Conservation (phyloP, 2,888 invertebrate species). For the Sericinus montela region DNA sequence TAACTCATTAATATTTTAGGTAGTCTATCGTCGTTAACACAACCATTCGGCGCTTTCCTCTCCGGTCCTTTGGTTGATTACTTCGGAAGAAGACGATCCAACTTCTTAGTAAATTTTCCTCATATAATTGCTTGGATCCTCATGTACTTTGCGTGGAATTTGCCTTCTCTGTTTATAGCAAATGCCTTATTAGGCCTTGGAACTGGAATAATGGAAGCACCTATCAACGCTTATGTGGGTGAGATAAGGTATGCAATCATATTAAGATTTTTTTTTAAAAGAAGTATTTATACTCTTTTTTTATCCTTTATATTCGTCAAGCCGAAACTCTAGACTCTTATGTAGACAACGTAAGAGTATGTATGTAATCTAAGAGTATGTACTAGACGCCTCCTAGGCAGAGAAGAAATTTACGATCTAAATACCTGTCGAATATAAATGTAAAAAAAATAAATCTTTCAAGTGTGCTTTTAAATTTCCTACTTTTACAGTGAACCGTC, state of each 20-base stretch:
- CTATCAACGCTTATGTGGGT: constrained; percentile 78
- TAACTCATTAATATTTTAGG: no score
- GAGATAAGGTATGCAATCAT: constrained; percentile 73
- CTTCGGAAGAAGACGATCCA: constrained; percentile 74
- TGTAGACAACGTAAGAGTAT: no score
- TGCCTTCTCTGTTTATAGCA: constrained; percentile 65
- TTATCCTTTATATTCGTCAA: no score
- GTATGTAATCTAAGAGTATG: no score
- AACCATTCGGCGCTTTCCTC: constrained; percentile 75
- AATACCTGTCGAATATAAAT: no score
- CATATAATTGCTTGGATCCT: constrained; percentile 76
- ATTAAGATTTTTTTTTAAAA: no score
- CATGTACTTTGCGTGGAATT: constrained; percentile 67
- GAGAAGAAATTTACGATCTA: no score
- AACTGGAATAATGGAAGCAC: constrained; percentile 80
- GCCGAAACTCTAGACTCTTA: no score
- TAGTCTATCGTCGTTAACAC: constrained; percentile 75
- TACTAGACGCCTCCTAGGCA: no score
- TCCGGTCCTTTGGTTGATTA: constrained; percentile 77
- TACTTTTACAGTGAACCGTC: constrained; percentile 61
- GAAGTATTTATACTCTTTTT: no score
- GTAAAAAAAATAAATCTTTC: no score
- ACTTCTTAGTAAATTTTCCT: constrained; percentile 76
- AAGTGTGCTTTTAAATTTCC: neutral
- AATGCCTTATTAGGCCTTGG: constrained; percentile 74